Base-by-base conservation (phyloP, 2,113 vertebrate species). In the Gyps fulvus region DNA sequence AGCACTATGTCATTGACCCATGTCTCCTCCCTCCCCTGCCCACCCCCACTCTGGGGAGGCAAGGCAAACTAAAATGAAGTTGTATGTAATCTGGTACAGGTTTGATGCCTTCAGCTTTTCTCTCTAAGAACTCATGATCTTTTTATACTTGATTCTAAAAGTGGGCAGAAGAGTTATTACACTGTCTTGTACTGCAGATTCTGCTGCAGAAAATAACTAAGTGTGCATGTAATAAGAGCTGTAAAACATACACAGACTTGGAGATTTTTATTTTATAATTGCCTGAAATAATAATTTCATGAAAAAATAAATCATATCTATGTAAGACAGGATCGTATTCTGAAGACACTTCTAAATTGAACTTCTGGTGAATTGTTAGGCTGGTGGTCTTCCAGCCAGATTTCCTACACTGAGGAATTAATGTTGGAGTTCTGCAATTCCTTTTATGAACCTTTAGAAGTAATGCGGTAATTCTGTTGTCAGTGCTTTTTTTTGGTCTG, bases 391-490 rank as follows among this genome's bases (percentile, higher is more conserved):
- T 88, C 13, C 34, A 52, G 36, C 2, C 62, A 36, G 9, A 23
- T 54, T 67, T 63, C 55, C 40, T 71, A 0, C 0, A 0, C 21
- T 20, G n/a, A 25, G 38, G 20, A 32, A 34, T 77, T 58, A 1
- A 25, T 43, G 31, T 23, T 57, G 47, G 29, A 72, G 26, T 77
- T 90, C 40, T 87, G 27, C 66, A 73, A 0, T 80, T 85, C 38
- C 29, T 45, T 38, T 26, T 42, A 1, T 67, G 42, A 83, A 63
- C 42, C 52, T 66, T 34, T 15, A 85, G 69, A 38, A 66, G 7
- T 15, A 17, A 36, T 6, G 1, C 18, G 17, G 11, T 42, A 38
- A 69, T 91, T 85, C n/a, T 6, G 3, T 49, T 29, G 1, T 10
- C 22, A 18, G 17, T 62, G 36, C 15, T 77, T 71, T 87, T 87